Conservation (phyloP, 2,113 vertebrate genomes). For the Microcebus ravelobensis region DNA sequence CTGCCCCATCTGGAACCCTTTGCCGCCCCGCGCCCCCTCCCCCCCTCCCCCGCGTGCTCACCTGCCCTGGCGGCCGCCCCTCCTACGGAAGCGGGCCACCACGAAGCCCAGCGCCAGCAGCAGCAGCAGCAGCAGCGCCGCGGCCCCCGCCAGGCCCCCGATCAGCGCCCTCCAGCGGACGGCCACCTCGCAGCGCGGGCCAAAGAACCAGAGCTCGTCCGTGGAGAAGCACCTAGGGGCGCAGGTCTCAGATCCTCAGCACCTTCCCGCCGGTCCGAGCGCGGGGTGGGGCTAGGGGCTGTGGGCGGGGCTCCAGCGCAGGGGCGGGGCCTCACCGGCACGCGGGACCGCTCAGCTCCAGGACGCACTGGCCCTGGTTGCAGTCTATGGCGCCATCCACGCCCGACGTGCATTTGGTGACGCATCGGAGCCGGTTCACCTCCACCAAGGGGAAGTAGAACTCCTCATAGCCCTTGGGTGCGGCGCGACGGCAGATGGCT, state of each 20-base stretch:
- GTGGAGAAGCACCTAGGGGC: conserved; percentile 49
- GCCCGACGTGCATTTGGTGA: conserved; percentile 42
- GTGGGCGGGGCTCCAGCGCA: rapidly evolving
- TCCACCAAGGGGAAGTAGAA: conserved; percentile 65
- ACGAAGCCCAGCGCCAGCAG: not conserved
- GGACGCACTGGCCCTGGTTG: conserved; percentile 7
- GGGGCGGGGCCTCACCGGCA: conserved; percentile 50
- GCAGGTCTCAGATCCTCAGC: not conserved
- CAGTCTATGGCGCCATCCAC: not conserved
- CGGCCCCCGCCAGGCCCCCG: not conserved
- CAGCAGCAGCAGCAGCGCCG: not conserved
- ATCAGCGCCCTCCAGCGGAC: conserved; percentile 31
- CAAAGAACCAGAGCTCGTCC: not conserved
- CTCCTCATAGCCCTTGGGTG: not conserved
- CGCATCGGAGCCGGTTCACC: not conserved
- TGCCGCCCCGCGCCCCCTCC: rapidly evolving
- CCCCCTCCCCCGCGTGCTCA: not conserved
- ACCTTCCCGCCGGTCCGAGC: too few relatives aligned
- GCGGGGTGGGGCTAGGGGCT: not conserved
- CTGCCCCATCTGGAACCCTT: rapidly evolving
- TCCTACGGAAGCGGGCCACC: too few relatives aligned
- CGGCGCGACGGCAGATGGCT: not conserved
- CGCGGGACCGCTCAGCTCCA: not conserved
- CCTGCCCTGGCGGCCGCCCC: rapidly evolving
- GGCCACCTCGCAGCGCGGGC: conserved; percentile 33